phyloP scores from a whole-genome alignment of 2,797 vertebrate species.

The Helarctos malayanus region DNA sequence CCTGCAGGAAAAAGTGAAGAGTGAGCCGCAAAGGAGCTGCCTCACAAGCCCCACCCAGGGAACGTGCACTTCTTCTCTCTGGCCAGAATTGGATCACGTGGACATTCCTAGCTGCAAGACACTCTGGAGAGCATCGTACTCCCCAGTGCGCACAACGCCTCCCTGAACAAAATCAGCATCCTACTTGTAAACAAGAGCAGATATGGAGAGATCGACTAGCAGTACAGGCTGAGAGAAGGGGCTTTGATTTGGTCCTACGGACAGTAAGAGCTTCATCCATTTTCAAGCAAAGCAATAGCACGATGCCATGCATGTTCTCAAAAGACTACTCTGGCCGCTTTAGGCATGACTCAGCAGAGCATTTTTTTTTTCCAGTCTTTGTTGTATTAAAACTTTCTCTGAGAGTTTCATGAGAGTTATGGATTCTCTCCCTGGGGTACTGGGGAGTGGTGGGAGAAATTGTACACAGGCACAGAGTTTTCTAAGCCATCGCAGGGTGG shows the following conservation, averaged over 20 bases:
- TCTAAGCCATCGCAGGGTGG: not conserved
- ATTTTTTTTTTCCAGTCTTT: not conserved
- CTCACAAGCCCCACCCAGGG: not conserved
- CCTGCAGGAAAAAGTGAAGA: not conserved
- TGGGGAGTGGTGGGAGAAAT: not conserved
- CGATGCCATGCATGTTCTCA: not conserved
- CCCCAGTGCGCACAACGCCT: not conserved
- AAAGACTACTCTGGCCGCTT: not conserved
- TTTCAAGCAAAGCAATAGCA: conserved; percentile 17
- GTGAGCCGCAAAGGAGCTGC: not conserved
- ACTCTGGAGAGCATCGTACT: not conserved
- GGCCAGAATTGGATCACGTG: not conserved
- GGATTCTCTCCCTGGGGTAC: not conserved
- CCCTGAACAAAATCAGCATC: not conserved
- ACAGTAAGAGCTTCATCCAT: not conserved
- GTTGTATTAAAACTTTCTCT: not conserved
- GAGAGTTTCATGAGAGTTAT: not conserved
- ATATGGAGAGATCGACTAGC: not conserved
- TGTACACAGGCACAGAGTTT: not conserved
- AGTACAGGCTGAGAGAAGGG: not conserved
- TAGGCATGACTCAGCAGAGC: not conserved
- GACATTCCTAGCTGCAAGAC: not conserved
- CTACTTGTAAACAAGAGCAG: not conserved
- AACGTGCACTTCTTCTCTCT: not conserved
- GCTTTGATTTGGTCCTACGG: not conserved